Base-by-base conservation (phyloP, 2,888 invertebrate species). In the Conomelus anceps region DNA sequence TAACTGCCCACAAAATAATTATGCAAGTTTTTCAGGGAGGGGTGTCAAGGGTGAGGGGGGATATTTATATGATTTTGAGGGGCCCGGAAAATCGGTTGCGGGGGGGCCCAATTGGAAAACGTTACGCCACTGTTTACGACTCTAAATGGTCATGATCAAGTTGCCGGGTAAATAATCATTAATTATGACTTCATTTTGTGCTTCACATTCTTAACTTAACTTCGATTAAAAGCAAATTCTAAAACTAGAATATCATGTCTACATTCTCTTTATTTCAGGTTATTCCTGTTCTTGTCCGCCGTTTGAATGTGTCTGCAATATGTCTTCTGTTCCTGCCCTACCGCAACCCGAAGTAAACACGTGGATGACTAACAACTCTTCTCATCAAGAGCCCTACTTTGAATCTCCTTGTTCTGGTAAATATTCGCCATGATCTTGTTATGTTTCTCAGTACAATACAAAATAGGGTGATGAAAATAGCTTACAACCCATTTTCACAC, bases 231-330 rank as follows among this genome's bases (percentile, higher is more conserved):
- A 34, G 34, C 34, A 34, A 34, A 34, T 34, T 9, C 4, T 9
- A 1, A 1, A 9, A 13, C 13, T 6, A 1, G 34, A 34, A 17
- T 17, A 17, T 34, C 6, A 34, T 34, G 34, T 23, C n/a, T 22
- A 17, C 26, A 13, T 23, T n/a, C 13, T 9, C 23, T 34, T 7
- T 88, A 85, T 88, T 89, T n/a, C 89, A 90, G 90, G 90, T 29
- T 90, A 90, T 89, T 90, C 90, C 26, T 96, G 96, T 93, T 95
- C 96, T 20, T 96, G 96, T 92, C 96, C 96, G 0, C 96, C 96
- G 0, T 96, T 96, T 93, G 96, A 96, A 92, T 96, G 96, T 92
- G 94, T 96, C 34, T 96, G 96, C 92, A 94, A 94, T 85, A 93
- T 93, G 89, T 90, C 90, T n/a, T n/a, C n/a, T 41, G 90, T 89